phyloP scores from a whole-genome alignment of 2,888 invertebrate genomes.

The Cryptus viduatorius region DNA sequence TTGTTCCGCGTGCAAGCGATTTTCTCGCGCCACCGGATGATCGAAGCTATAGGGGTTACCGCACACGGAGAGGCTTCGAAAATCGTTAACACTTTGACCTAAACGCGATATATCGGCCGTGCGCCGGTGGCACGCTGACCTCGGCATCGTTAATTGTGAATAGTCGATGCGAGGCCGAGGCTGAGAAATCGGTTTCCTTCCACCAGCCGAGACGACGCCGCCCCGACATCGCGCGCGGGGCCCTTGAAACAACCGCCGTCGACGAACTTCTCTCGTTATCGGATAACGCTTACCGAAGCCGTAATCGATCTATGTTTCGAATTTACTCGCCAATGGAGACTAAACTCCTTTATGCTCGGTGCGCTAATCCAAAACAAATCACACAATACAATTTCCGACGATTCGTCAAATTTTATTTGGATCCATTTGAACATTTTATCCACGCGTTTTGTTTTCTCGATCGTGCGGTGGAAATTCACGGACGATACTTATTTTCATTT shows the following conservation, averaged over 20 bases:
- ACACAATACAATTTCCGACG: too few relatives aligned
- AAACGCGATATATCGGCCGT: conserved; percentile 23
- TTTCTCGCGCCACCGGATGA: conserved; percentile 3
- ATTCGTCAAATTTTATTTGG: too few relatives aligned
- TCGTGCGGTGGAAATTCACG: too few relatives aligned
- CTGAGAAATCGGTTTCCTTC: conserved; percentile 20
- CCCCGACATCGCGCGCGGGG: background rate
- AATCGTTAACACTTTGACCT: conserved; percentile 79
- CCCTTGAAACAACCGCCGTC: conserved; percentile 73
- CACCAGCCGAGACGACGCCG: background rate
- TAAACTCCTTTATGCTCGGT: background rate
- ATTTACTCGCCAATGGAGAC: background rate
- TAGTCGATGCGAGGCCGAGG: conserved; percentile 30
- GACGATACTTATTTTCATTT: too few relatives aligned
- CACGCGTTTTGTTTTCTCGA: too few relatives aligned
- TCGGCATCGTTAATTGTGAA: conserved; percentile 50
- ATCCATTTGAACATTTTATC: too few relatives aligned
- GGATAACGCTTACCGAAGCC: conserved; percentile 20
- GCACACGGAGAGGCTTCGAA: conserved; percentile 80
- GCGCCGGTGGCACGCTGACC: conserved; percentile 51
- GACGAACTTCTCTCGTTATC: conserved; percentile 60
- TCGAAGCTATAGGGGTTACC: conserved; percentile 1
- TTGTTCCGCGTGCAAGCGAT: conserved; percentile 7
- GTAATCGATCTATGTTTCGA: conserved; percentile 21
- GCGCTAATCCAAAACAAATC: background rate